phyloP scores from a whole-genome alignment of 1,140 invertebrate species.

The Orussus abietinus region DNA sequence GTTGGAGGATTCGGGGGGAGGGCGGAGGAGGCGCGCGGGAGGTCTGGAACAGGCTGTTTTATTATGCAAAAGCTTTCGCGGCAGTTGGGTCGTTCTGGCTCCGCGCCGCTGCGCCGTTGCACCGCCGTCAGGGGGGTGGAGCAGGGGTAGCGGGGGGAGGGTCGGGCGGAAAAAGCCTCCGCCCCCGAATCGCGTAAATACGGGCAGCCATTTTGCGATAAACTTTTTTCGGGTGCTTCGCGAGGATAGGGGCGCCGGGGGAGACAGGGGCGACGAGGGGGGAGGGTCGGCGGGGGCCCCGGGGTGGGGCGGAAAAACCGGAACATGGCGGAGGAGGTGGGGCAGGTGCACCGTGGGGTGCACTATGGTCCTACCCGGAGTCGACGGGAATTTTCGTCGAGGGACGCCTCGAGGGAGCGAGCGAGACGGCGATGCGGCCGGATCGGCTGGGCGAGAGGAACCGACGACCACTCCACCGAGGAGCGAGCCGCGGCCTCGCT shows the following conservation, averaged over 20 bases:
- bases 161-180: conserved; percentile 46
- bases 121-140: too few species aligned
- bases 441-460: too few species aligned
- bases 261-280: neutral
- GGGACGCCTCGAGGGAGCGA: conserved; percentile 4
- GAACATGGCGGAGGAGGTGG: neutral
- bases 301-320: too few species aligned
- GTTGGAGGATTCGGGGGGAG: too few species aligned
- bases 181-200: conserved; percentile 53
- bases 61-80: conserved; percentile 55
- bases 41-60: conserved; percentile 48
- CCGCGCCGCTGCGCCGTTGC: conserved; percentile 33
- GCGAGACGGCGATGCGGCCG: conserved; percentile 7
- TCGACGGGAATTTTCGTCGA: conserved; percentile 20
- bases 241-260: conserved; percentile 18
- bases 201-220: conserved; percentile 55
- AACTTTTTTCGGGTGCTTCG: conserved; percentile 42
- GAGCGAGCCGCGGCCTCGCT: too few species aligned
- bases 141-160: conserved; percentile 23
- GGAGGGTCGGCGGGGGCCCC: conserved; percentile 1
- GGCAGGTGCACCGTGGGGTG: conserved; percentile 16
- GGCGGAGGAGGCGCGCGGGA: conserved; percentile 19
- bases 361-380: conserved; percentile 19
- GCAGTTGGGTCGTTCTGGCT: conserved; percentile 48
- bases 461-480: too few species aligned